These are phyloP conservation scores for Zaprionus vittiger DNA, from an alignment of 1,140 invertebrate species.

Conservation along the genomic window DNA sequence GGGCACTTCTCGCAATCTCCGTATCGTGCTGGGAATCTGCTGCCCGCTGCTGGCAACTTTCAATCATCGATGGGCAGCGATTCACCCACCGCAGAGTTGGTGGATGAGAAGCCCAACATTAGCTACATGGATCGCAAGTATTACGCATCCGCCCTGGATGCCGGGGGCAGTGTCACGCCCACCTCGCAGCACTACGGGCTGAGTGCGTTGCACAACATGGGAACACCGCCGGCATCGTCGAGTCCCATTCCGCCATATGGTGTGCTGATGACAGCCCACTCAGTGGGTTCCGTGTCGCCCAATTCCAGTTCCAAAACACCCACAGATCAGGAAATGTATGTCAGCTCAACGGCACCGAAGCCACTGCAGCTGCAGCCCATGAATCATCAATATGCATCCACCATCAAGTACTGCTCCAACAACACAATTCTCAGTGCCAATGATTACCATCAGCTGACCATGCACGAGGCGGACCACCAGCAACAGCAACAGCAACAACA, in stretches of 20 bases:
- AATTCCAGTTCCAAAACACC: conserved; percentile 69
- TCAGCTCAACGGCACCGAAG: conserved; percentile 54
- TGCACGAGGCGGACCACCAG: conserved; percentile 58
- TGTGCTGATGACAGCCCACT: conserved; percentile 58
- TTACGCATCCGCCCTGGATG: conserved; percentile 60
- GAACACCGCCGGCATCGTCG: conserved; percentile 73
- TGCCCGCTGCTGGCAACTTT: conserved; percentile 62
- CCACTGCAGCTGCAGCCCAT: conserved; percentile 65
- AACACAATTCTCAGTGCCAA: conserved; percentile 72
- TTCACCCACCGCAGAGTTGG: conserved; percentile 72
- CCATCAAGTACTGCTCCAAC: conserved; percentile 82
- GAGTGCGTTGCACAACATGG: conserved; percentile 68
- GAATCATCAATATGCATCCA: conserved; percentile 77
- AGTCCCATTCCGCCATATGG: conserved; percentile 71
- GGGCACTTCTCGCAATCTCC: conserved; percentile 36
- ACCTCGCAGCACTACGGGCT: conserved; percentile 60
- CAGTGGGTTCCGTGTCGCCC: conserved; percentile 65
- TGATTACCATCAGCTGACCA: conserved; percentile 61
- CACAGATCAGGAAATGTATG: conserved; percentile 73
- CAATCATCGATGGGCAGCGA: conserved; percentile 61
- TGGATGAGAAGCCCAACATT: conserved; percentile 76
- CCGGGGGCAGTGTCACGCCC: conserved; percentile 47
- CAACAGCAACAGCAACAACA: conserved; percentile 46
- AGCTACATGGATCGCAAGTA: conserved; percentile 78
- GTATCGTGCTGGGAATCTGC: conserved; percentile 65